A percentile compares a stretch with the other conserved stretches of the same genome.
Evolutionary conservation across 2,888 invertebrate species (phyloP).

Genomic region (Dicyrtoma fusca): DNA sequence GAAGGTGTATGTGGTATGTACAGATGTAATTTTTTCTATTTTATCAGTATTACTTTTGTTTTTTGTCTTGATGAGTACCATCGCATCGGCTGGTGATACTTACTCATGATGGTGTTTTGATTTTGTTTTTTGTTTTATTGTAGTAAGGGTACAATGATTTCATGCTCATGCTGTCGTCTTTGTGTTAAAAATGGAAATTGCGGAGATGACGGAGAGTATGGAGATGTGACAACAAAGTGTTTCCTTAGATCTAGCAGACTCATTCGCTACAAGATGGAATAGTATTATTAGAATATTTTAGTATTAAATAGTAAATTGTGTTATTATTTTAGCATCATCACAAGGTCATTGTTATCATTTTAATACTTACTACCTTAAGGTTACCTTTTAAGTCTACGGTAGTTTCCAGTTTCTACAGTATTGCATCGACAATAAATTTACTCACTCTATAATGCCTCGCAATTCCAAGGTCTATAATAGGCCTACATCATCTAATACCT

Average conservation of each 20-base stretch:
- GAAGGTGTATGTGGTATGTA: too few species aligned
- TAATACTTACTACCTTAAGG: background rate
- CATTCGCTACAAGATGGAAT: slow-evolving; percentile 27
- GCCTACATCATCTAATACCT: too few species aligned
- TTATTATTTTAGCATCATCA: background rate
- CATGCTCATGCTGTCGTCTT: slow-evolving; percentile 13
- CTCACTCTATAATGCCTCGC: too few species aligned
- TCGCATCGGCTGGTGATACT: too few species aligned
- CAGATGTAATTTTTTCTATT: too few species aligned
- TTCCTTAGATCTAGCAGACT: slow-evolving; percentile 37
- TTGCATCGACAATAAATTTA: too few species aligned
- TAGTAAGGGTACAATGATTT: slow-evolving; percentile 13
- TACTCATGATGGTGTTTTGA: background rate
- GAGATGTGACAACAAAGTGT: slow-evolving; percentile 32
- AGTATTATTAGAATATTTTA: slow-evolving; percentile 18
- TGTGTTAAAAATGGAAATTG: slow-evolving; percentile 22
- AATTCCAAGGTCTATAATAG: too few species aligned
- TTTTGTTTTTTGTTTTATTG: background rate
- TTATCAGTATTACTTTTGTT: too few species aligned
- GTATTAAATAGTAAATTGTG: background rate
- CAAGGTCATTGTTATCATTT: background rate
- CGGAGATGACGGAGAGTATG: slow-evolving; percentile 12
- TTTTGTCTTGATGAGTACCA: too few species aligned
- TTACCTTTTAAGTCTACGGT: background rate
- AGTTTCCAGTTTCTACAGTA: too few species aligned